Evolutionary conservation across 2,797 vertebrate species (phyloP), one percentile per base, ranked within the genome.

Genomic region (Onychomys leucogaster): DNA sequence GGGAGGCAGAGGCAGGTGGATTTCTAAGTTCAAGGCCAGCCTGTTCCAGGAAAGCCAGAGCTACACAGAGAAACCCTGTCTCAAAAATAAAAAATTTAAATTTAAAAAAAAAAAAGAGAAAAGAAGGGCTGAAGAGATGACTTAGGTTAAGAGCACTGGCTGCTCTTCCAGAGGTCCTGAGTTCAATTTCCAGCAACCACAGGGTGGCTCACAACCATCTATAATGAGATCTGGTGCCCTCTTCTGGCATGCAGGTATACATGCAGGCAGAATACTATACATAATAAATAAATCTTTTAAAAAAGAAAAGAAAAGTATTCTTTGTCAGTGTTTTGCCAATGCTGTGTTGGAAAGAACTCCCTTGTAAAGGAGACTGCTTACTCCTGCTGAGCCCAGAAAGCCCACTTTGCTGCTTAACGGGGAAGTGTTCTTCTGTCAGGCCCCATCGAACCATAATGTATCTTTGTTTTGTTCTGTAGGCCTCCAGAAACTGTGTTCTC

Each of bases 391-490:
- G 59, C 17, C 89, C 71, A 93, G 65, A 23, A 49, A 52, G 25
- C 59, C 19, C 32, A 46, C 34, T 93, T 23, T 92, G 29, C 63
- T 82, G 52, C 59, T 87, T 90, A 34, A 21, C 77, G 57, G 14
- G 14, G 13, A 83, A 73, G n/a, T 55, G 41, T 69, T 17, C 37
- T 85, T 37, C 43, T 2, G 49, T 87, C 11, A 19, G 32, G 11
- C 71, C 41, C 73, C 46, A 25, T 43, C n/a, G 81, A 10, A 78
- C 63, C 57, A 49, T 41, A 2, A 29, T 9, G 29, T 16, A 32
- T 17, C n/a, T 95, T 78, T 81, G 25, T 82, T 83, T 92, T 86
- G 65, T 86, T 94, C 61, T 76, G 1, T 86, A 78, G 88, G 49
- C 17, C 55, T 52, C 57, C 23, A 61, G 49, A 85, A 69, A 69